Evolutionary conservation across 2,888 invertebrate species (phyloP).

Genomic region (Morpho helenor): DNA sequence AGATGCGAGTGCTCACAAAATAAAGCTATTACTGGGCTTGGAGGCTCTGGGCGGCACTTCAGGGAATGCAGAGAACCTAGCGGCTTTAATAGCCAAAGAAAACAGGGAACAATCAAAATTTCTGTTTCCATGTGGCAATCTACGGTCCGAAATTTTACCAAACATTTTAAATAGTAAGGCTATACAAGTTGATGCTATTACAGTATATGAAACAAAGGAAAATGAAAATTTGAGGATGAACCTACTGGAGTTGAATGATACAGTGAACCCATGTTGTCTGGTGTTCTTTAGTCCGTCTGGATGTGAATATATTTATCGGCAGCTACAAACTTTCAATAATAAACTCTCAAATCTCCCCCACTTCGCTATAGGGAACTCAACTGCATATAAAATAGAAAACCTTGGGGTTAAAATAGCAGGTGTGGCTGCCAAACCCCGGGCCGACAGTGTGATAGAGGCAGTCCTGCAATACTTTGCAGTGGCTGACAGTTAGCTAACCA

Average conservation of each 20-base stretch:
- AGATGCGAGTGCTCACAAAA: constrained; percentile 47
- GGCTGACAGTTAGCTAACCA: neutral
- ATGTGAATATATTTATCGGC: constrained; percentile 63
- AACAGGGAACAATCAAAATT: constrained; percentile 45
- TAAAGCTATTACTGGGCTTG: constrained; percentile 51
- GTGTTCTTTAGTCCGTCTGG: constrained; percentile 72
- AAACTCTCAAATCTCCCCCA: constrained; percentile 52
- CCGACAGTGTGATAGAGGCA: constrained; percentile 52
- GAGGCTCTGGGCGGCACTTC: constrained; percentile 50
- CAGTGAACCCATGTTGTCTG: constrained; percentile 46
- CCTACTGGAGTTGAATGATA: constrained; percentile 47
- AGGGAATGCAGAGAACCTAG: constrained; percentile 59
- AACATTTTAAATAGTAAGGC: constrained; percentile 38
- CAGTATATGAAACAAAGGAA: constrained; percentile 67
- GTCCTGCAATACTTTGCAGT: constrained; percentile 19
- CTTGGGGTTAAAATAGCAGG: constrained; percentile 66
- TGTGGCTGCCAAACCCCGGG: constrained; percentile 51
- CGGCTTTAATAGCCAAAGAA: constrained; percentile 49
- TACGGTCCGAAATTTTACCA: constrained; percentile 57
- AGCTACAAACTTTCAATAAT: constrained; percentile 63
- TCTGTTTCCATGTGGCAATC: constrained; percentile 64
- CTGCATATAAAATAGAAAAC: constrained; percentile 65
- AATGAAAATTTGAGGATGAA: constrained; percentile 51
- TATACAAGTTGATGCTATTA: constrained; percentile 48
- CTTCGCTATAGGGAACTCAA: constrained; percentile 70